Percentiles rank a stretch among this genome's conserved stretches.
Conservation (phyloP, 2,888 invertebrate species). For the Scrobipalpa costella region DNA sequence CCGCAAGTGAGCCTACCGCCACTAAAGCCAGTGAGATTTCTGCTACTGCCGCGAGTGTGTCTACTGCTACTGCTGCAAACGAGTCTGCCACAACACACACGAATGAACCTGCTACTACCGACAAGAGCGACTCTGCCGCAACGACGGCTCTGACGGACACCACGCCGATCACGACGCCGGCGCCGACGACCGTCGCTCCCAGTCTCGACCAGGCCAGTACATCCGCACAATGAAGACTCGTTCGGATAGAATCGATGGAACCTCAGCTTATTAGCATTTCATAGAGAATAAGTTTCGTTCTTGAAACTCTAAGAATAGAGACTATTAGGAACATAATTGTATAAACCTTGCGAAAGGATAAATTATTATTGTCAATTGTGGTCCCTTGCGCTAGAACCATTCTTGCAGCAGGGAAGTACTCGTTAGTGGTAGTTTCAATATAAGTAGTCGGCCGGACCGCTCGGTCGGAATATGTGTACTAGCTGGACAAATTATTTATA, state of each 20-base stretch:
- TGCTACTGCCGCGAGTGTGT: not conserved
- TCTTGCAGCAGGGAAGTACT: conserved; percentile 34
- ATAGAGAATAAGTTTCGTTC: conserved; percentile 74
- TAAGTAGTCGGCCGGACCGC: conserved; percentile 54
- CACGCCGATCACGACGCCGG: conserved; percentile 34
- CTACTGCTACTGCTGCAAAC: not conserved
- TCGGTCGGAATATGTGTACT: conserved; percentile 62
- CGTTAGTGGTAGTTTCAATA: conserved; percentile 45
- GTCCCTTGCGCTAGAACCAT: conserved; percentile 37
- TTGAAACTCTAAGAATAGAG: conserved; percentile 74
- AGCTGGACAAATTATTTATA: conserved; percentile 78
- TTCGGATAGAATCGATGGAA: conserved; percentile 47
- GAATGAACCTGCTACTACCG: conserved; percentile 28
- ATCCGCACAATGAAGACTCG: conserved; percentile 20
- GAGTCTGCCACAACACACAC: not conserved
- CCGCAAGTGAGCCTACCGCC: conserved; percentile 26
- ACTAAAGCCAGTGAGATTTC: conserved; percentile 26
- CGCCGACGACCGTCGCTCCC: conserved; percentile 29
- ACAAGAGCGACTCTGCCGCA: conserved; percentile 31
- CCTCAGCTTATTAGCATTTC: conserved; percentile 74
- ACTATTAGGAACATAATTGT: conserved; percentile 66
- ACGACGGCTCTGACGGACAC: conserved; percentile 27
- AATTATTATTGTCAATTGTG: conserved; percentile 56
- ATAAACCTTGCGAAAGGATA: conserved; percentile 44
- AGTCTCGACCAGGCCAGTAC: not conserved